A percentile compares a stretch with the other conserved stretches of the same genome.
Conservation (phyloP, 1,140 invertebrate species). For the Melipona quadrifasciata region DNA sequence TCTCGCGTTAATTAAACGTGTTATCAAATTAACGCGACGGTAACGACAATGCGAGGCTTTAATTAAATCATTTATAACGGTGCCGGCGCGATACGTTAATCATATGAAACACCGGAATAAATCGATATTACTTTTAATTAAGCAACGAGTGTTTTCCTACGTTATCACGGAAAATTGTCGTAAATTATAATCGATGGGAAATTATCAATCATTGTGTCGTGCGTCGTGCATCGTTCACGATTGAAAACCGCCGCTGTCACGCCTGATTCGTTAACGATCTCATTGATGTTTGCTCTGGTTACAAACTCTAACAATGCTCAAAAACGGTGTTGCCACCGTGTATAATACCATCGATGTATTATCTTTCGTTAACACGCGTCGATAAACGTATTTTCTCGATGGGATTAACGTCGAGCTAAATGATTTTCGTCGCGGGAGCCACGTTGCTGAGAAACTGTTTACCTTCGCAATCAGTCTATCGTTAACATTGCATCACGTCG, state of each 20-base stretch:
- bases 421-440: not conserved
- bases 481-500: not conserved
- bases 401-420: not conserved
- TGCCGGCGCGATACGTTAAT: conserved; percentile 54
- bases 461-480: not conserved
- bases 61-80: conserved; percentile 66
- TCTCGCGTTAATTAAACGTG: conserved; percentile 63
- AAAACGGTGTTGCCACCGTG: not conserved
- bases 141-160: conserved; percentile 34
- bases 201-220: conserved; percentile 32
- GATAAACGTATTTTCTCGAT: not conserved
- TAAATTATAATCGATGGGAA: conserved; percentile 49
- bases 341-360: not conserved
- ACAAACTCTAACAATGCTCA: not conserved
- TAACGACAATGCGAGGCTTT: conserved; percentile 58
- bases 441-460: no score
- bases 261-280: not conserved
- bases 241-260: not conserved
- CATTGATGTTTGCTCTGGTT: not conserved
- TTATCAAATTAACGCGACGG: conserved; percentile 62
- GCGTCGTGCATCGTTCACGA: not conserved
- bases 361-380: not conserved
- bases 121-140: conserved; percentile 66
- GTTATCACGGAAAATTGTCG: conserved; percentile 39
- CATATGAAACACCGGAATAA: conserved; percentile 54